Conservation (phyloP, 2,113 vertebrate species). For the Gopherus flavomarginatus region DNA sequence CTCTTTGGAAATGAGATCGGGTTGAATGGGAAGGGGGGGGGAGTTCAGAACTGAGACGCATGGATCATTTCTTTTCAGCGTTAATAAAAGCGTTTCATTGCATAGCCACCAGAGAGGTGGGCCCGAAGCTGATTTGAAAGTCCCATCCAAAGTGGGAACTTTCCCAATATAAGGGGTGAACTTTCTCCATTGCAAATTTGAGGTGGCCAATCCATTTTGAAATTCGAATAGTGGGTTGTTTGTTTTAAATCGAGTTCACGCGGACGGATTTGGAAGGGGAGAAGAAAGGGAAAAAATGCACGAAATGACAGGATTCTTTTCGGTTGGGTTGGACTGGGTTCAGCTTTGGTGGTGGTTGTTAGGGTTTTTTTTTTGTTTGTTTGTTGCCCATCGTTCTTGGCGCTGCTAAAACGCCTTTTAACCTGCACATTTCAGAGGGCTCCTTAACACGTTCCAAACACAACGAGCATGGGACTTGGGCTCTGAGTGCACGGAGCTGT, state of each 20-base stretch:
- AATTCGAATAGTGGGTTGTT: neutral
- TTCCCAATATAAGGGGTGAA: neutral
- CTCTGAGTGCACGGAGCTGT: conserved; percentile 25
- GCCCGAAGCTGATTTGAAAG: conserved; percentile 7
- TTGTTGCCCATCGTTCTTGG: neutral
- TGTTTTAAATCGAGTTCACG: neutral
- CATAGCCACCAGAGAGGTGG: conserved; percentile 29
- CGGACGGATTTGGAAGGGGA: neutral
- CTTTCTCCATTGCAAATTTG: neutral
- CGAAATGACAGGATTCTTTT: neutral
- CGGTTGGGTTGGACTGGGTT: neutral
- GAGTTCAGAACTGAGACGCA: conserved; percentile 20
- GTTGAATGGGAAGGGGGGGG: conserved; percentile 10
- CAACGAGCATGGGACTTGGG: conserved; percentile 10
- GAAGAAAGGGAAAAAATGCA: neutral
- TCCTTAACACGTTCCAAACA: neutral
- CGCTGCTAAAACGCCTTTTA: conserved; percentile 39
- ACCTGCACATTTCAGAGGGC: conserved; percentile 34
- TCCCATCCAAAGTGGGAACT: neutral
- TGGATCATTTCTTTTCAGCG: conserved; percentile 31
- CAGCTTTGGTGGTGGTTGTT: neutral
- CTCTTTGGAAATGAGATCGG: conserved; percentile 47
- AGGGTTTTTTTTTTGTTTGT: neutral
- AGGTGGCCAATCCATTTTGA: neutral
- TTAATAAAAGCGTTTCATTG: conserved; percentile 18